Evolutionary conservation across 2,888 invertebrate species (phyloP), one percentile per base, ranked within the genome.

Genomic region (Koerneria pararmatus): DNA sequence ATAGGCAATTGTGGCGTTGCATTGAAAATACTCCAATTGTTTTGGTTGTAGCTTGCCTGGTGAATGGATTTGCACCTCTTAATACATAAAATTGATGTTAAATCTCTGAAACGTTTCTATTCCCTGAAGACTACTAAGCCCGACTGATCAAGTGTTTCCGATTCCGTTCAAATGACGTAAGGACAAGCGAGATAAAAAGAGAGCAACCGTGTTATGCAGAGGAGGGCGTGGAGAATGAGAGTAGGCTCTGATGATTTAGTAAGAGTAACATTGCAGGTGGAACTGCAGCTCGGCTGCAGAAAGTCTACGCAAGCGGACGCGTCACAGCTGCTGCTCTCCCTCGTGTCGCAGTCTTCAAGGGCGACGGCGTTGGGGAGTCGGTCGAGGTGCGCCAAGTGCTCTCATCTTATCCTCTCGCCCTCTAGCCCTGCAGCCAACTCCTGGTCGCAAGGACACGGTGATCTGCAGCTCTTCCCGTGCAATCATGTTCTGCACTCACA

Each of bases 401-500:
- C 37, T 29, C 24, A 27, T 6, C 27, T 64, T 15, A 64, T 64
- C 11, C 29, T 64, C 8, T 51, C 37, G 15, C 11, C 11, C 46
- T 41, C 46, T 19, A 11, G n/a, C n/a, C n/a, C 46, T 15, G 11
- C 46, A 15, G 46, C n/a, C 46, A 6, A 19, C 5, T 37, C n/a
- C n/a, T 34, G 11, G 15, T n/a, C 31, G 31, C 15, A 66, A n/a
- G n/a, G n/a, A n/a, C n/a, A n/a, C 24, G 51, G 61, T 19, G 74
- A 74, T 24, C 37, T 74, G 1, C 65, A 68, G 35, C 64, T 74
- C 24, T 74, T 74, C 59, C 71, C 72, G 37, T 79, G 79, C 58
- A 74, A 76, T 27, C 79, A 79, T 53, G 60, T 69, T 3, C 48
- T 76, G 4, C 79, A 79, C 67, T 19, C 60, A 22, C 11, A 32